Base-by-base conservation (phyloP, 2,113 vertebrate genomes). In the Catharus minimus region DNA sequence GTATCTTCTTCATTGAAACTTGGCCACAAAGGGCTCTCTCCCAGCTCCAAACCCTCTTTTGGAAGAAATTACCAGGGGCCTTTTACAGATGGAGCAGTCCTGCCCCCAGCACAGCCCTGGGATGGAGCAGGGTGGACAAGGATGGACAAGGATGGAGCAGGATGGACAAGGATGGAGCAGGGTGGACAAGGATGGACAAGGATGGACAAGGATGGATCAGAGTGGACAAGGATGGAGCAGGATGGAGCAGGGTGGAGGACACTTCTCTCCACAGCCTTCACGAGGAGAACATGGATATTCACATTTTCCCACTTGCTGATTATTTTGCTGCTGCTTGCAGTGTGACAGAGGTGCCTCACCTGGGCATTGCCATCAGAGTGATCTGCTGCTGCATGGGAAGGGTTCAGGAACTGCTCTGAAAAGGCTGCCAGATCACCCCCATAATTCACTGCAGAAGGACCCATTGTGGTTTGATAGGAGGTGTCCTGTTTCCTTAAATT, bases 401-500 rank as follows among this genome's bases (percentile, higher is more conserved):
- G 50, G 36, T 5, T 20, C 55, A 49, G 62, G 43, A 55, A 15
- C 67, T 92, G 23, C 23, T 36, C 41, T 66, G 18, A 5, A 57
- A 46, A 32, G 30, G 44, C 10, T 82, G 30, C 80, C 60, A 4
- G 11, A 21, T 44, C 92, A 30, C 33, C 4, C 5, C 80, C 76
- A 3, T 43, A 21, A n/a, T 10, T 86, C 79, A 22, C 2, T 28
- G 72, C 27, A 78, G 82, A 68, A 68, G 80, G 76, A 60, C 38
- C 78, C 46, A 2, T 26, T 73, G 82, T 61, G 36, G 49, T 32
- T 78, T 67, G 87, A 80, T 38, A 52, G 86, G 49, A 78, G 78
- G 65, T 75, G 88, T 90, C 80, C 66, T 79, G 74, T 90, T 92
- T 65, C 50, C 83, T 83, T 20, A 38, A 83, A 87, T 77, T 74